A percentile compares a stretch with the other conserved stretches of the same genome.
These are phyloP conservation scores for Sipha flava DNA, from an alignment of 1,140 invertebrate species.

Conservation along the genomic window DNA sequence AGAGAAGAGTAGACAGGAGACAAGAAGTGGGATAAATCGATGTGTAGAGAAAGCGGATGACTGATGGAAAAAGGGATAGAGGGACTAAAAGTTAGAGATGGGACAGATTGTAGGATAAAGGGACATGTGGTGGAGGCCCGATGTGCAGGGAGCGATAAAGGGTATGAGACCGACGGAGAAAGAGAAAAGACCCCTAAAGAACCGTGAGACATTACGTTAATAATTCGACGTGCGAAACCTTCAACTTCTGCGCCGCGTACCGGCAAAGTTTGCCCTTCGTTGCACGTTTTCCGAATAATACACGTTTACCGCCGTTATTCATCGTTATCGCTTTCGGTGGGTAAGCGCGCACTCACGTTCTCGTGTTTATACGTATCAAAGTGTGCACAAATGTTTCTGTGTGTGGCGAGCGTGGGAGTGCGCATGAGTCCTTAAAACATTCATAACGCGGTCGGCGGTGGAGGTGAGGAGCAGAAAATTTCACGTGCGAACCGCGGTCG, in stretches of 20 bases:
- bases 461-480: background rate
- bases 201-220: background rate
- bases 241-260: background rate
- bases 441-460: background rate
- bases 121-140: too few species aligned
- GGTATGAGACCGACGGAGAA: too few species aligned
- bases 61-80: too few species aligned
- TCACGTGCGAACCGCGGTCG: background rate
- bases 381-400: background rate
- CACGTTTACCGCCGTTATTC: conserved; percentile 14
- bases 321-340: conserved; percentile 9
- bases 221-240: conserved; percentile 11
- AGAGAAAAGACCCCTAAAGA: background rate
- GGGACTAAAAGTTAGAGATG: too few species aligned
- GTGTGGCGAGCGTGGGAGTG: too few species aligned
- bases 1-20: too few species aligned
- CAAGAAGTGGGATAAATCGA: too few species aligned
- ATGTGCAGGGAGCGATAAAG: too few species aligned
- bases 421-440: background rate
- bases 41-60: too few species aligned
- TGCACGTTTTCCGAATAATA: conserved; percentile 29
- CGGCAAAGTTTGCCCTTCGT: conserved; percentile 9
- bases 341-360: too few species aligned
- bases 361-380: background rate
- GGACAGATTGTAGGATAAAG: too few species aligned